Percentiles rank a stretch among this genome's conserved stretches.
phyloP scores from a whole-genome alignment of 2,113 vertebrate species.

The Nibea albiflora region DNA sequence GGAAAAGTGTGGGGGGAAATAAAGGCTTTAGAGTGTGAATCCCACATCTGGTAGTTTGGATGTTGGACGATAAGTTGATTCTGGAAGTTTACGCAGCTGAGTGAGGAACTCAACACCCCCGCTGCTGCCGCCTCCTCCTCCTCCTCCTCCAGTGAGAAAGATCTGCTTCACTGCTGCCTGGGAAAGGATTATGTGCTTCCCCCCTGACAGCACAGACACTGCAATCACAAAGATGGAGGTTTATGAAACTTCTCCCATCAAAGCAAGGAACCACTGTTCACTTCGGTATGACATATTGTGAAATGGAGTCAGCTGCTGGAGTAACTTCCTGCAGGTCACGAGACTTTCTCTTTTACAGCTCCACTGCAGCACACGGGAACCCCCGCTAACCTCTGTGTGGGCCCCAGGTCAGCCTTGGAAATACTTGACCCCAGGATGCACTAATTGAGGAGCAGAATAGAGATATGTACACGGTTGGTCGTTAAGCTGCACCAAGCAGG shows the following conservation, averaged over 20 bases:
- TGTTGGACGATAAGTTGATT: constrained; percentile 60
- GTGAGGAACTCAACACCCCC: constrained; percentile 33
- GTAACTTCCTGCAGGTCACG: constrained; percentile 63
- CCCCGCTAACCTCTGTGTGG: constrained; percentile 63
- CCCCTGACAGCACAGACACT: constrained; percentile 39
- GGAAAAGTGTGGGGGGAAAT: constrained; percentile 37
- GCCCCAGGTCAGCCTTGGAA: constrained; percentile 58
- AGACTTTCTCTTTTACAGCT: constrained; percentile 61
- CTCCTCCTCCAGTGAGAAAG: constrained; percentile 41
- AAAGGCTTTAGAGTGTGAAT: constrained; percentile 52
- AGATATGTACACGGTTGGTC: constrained; percentile 34
- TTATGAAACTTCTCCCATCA: constrained; percentile 59
- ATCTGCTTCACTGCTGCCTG: constrained; percentile 53
- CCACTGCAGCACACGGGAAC: constrained; percentile 48
- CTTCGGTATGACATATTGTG: constrained; percentile 48
- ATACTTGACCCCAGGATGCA: constrained; percentile 45
- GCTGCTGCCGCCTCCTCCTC: no score
- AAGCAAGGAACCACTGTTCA: constrained; percentile 55
- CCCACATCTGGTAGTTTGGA: constrained; percentile 75
- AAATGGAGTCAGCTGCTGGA: constrained; percentile 54
- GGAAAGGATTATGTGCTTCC: constrained; percentile 50
- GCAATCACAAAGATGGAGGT: constrained; percentile 51
- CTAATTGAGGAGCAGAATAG: constrained; percentile 28
- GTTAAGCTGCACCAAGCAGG: constrained; percentile 39
- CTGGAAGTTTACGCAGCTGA: constrained; percentile 82